Conservation (phyloP, 2,113 vertebrate genomes). For the Prionailurus bengalensis region DNA sequence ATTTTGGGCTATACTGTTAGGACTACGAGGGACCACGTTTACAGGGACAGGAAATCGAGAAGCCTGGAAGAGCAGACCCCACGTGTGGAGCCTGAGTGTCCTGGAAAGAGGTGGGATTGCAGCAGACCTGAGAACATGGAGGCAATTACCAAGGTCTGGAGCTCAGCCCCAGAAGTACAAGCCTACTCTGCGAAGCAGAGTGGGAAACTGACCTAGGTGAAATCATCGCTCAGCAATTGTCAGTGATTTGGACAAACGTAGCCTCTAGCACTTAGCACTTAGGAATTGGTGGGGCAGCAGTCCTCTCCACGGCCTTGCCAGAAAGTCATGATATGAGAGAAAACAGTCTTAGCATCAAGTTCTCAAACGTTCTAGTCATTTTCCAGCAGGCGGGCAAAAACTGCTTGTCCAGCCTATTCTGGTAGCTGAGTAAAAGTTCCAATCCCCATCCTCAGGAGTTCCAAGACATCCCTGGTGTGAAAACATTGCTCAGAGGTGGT, state of each 20-base stretch:
- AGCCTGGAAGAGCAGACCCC: background rate
- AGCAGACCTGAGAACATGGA: background rate
- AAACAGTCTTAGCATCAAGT: background rate
- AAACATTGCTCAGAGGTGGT: fast-evolving
- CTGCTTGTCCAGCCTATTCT: background rate
- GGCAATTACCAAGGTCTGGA: background rate
- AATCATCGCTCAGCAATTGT: no score
- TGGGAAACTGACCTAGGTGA: background rate
- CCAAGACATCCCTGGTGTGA: fast-evolving
- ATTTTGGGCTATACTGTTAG: background rate
- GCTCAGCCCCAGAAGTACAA: background rate
- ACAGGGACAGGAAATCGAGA: conserved; percentile 41
- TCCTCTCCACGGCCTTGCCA: background rate
- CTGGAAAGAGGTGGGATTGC: background rate
- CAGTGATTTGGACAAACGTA: background rate
- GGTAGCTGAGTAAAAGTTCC: background rate
- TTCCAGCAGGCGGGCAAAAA: fast-evolving
- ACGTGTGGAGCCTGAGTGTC: fast-evolving
- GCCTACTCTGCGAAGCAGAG: no score
- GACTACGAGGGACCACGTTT: background rate
- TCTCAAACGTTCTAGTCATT: background rate
- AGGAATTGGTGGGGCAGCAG: fast-evolving
- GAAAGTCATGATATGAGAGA: background rate
- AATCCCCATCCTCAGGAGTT: fast-evolving
- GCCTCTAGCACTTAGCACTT: no score